Base-by-base conservation (phyloP, 2,797 vertebrate genomes). In the Podargus strigoides region DNA sequence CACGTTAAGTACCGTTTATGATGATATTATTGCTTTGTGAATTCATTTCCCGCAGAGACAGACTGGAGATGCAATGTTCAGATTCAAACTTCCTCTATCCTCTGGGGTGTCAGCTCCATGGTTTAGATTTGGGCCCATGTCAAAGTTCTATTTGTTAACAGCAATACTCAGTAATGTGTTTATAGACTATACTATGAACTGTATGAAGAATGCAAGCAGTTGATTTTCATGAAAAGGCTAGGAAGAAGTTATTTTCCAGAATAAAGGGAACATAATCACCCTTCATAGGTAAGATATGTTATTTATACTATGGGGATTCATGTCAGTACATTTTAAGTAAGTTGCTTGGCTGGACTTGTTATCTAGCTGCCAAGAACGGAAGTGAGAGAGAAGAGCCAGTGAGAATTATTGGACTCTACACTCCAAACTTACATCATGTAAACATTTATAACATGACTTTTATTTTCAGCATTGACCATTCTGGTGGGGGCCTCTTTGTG, bases 261-360 rank as follows among this genome's bases (percentile, higher is more conserved):
- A 74, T 69, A 95, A 91, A 95, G 56, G 55, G 59, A 86, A 66
- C 69, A 56, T 87, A 92, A 89, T 90, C 63, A 52, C 49, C 64
- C 93, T 96, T 94, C 70, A 18, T 94, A 96, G 96, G 96, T 96
- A 96, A 95, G 90, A 85, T 72, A 83, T 87, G 81, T 93, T 96
- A 89, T 92, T 96, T 94, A 83, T 55, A 63, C 75, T 80, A 2
- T 62, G 84, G 84, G 81, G 88, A 96, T 95, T 96, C 90, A 55
- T 87, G 95, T 95, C 95, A 94, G 90, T 96, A 75, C 93, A 67
- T 79, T 95, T 93, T 87, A 94, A 96, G 94, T 89, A 47, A 96
- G 91, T 84, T 96, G 95, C 95, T 96, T 97, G 96, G 96, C 96
- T 96, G 95, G 95, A 94, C 88, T 96, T 95, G 78, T 90, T 94